Evolutionary conservation across 2,797 vertebrate species (phyloP), one percentile per base, ranked within the genome.

Genomic region (Sphenodon punctatus): DNA sequence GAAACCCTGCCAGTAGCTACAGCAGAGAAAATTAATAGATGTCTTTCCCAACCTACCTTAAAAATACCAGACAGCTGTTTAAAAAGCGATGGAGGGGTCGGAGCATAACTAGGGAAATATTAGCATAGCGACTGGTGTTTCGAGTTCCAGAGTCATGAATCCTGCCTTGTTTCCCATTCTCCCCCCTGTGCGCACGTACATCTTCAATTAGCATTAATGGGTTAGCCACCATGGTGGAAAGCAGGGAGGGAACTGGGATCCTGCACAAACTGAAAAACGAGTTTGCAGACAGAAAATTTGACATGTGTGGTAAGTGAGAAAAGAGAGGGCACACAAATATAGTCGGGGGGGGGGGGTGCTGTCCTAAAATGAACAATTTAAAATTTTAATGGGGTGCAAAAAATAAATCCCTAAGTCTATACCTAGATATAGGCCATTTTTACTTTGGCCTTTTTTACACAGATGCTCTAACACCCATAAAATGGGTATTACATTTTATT

Each of bases 131-230:
- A 22, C 55, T 58, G 55, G 6, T 58, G 20, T 34, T 58, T 22
- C 1, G 23, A 69, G 32, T 46, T 4, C 30, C 2, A 34, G 23
- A 68, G 66, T 34, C 34, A 45, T 67, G 19, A 23, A 27, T 8
- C 19, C 51, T 1, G 2, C 46, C 66, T 66, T 42, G 36, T n/a
- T 42, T 23, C 30, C 67, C 14, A 45, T 13, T 48, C 0, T 25
- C 5, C 13, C 34, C 32, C 65, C 27, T 0, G 0, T n/a, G 23
- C 22, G 55, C 55, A 14, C 11, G 19, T 3, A 16, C 53, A 53
- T 61, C n/a, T 42, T 38, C 12, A 0, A 0, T 4, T 9, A 59
- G 9, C 11, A 5, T 10, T 61, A 14, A 17, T 67, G 42, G 43
- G n/a, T 1, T 51, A 51, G 45, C 23, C 16, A 22, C 13, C 34